Base-by-base conservation (phyloP, 64 coral and sea anemone genomes). In the Trachythela sp. region DNA sequence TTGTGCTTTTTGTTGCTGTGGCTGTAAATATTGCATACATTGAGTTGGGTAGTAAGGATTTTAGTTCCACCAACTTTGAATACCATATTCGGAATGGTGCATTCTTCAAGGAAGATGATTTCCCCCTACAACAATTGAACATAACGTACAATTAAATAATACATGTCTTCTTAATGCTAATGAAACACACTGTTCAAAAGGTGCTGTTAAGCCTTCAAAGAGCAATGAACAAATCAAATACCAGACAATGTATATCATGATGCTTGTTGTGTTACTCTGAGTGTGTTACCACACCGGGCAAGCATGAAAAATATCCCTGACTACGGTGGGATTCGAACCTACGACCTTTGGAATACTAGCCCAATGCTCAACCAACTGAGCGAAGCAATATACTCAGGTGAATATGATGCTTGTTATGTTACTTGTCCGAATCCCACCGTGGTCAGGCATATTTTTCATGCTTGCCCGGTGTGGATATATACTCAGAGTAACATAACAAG, bases 31-130 rank as follows among this genome's bases (percentile, higher is more conserved):
- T 80, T 13, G 75, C 75, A 80, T 80, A 80, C 11, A n/a, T 6
- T 80, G 33, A 0, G 31, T 39, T 80, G 33, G 75, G 75, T 18
- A 80, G 20, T 18, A 80, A 80, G 34, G 75, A 80, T 80, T 80
- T 35, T 80, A 80, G 37, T 80, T 80, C 75, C 1, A 80, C 75
- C 75, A 80, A 80, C 75, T 80, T 80, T 37, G 75, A 80, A 39
- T 80, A 80, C 75, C 75, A 80, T 80, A 80, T 39, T 37, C 75
- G 75, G 33, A 80, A 80, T 80, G 75, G 75, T 80, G 31, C 15
- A 39, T 80, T 29, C 14, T 80, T 80, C 37, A 80, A 30, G 15
- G 75, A 80, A 0, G 1, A 34, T 80, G 75, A 80, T 29, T 34
- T 80, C 13, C 75, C 75, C 75, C 75, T 80, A 80, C 56, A 64